These are phyloP conservation scores for Lasius fuliginosus DNA, from an alignment of 2,888 invertebrate species.

Conservation along the genomic window DNA sequence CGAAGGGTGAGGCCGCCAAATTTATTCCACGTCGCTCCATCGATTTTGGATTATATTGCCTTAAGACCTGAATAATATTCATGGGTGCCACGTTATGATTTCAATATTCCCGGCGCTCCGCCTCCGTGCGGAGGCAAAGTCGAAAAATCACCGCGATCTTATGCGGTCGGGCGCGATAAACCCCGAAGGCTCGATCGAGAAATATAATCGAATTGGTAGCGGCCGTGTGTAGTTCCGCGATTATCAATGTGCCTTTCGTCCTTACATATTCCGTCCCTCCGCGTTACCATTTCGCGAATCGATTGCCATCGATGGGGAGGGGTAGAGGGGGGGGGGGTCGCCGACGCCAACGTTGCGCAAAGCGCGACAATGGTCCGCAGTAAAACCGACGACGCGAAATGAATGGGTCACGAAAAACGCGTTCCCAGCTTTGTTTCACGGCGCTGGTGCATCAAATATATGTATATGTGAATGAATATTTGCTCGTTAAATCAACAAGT, in stretches of 20 bases:
- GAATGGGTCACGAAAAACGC: slow-evolving; percentile 43
- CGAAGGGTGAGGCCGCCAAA: slow-evolving; percentile 72
- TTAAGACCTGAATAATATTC: slow-evolving; percentile 85
- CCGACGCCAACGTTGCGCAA: not conserved
- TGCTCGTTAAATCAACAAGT: slow-evolving; percentile 74
- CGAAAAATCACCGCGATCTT: slow-evolving; percentile 80
- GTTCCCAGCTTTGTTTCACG: slow-evolving; percentile 22
- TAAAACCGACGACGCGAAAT: slow-evolving; percentile 30
- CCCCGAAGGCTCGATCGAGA: slow-evolving; percentile 63
- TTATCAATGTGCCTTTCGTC: slow-evolving; percentile 53
- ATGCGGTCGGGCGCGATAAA: slow-evolving; percentile 74
- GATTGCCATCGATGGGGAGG: not conserved
- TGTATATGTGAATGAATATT: slow-evolving; percentile 48
- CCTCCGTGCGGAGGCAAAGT: slow-evolving; percentile 67
- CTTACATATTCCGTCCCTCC: slow-evolving; percentile 15
- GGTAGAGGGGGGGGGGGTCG: too few species aligned
- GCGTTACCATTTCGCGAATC: slow-evolving; percentile 49
- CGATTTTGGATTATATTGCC: slow-evolving; percentile 85
- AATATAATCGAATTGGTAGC: slow-evolving; percentile 74
- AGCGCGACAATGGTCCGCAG: slow-evolving; percentile 31
- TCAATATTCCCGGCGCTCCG: slow-evolving; percentile 79
- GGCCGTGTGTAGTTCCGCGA: slow-evolving; percentile 45
- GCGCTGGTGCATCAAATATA: slow-evolving; percentile 37
- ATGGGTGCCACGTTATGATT: slow-evolving; percentile 83
- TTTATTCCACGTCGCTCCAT: slow-evolving; percentile 83